Conservation (phyloP, 2,797 vertebrate species). For the Sternotherus odoratus region DNA sequence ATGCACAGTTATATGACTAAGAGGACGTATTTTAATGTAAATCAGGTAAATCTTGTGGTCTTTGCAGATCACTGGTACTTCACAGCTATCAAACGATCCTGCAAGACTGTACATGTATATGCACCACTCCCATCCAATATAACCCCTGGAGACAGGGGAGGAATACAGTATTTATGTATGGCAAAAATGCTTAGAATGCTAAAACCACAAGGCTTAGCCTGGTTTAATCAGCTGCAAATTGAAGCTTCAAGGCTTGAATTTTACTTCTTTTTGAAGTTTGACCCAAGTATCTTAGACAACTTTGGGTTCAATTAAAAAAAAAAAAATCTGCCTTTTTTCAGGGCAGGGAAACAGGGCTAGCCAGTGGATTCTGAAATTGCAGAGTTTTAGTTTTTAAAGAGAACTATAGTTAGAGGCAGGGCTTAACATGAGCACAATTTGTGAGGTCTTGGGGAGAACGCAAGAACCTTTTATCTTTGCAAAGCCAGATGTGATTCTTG, state of each 20-base stretch:
- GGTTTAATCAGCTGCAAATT: constrained; percentile 47
- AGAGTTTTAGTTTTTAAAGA: constrained; percentile 32
- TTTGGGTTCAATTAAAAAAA: neutral
- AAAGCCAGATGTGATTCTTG: constrained; percentile 46
- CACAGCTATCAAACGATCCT: constrained; percentile 5
- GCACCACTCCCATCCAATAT: neutral
- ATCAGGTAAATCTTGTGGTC: neutral
- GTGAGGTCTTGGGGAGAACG: constrained; percentile 40
- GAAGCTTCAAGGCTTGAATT: constrained; percentile 49
- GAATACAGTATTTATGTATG: neutral
- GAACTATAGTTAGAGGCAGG: constrained; percentile 18
- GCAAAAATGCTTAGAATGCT: neutral
- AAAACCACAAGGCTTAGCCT: constrained; percentile 60
- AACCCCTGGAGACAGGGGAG: constrained; percentile 34
- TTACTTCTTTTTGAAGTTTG: neutral
- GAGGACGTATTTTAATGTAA: neutral
- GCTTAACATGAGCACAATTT: constrained; percentile 43
- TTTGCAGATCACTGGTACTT: neutral
- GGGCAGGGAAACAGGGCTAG: constrained; percentile 26
- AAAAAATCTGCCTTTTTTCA: neutral
- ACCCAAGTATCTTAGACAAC: constrained; percentile 20
- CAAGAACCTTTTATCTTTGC: constrained; percentile 24
- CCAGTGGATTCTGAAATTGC: constrained; percentile 38
- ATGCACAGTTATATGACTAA: neutral
- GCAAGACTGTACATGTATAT: constrained; percentile 13